A percentile compares a stretch with the other conserved stretches of the same genome.
Conservation (phyloP, 2,113 vertebrate species). For the Mystacornis crossleyi region DNA sequence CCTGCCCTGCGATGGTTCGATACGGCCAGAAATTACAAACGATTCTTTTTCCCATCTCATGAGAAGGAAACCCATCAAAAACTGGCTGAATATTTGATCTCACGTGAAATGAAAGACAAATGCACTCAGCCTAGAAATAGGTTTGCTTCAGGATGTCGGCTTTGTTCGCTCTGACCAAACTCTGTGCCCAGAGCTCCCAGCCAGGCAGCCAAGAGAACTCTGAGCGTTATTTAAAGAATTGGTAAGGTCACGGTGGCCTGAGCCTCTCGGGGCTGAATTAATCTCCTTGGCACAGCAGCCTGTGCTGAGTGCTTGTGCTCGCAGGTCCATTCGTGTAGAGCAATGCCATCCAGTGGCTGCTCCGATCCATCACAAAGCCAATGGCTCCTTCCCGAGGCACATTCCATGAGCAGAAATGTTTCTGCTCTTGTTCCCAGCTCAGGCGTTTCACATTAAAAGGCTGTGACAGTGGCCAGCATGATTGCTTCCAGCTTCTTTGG, state of each 20-base stretch:
- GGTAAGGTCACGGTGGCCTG: conserved; percentile 22
- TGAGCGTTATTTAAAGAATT: conserved; percentile 2
- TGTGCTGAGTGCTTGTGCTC: neutral
- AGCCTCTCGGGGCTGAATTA: neutral
- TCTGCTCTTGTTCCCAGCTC: neutral
- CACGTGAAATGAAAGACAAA: neutral
- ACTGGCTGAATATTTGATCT: neutral
- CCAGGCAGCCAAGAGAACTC: neutral
- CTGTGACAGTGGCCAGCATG: neutral
- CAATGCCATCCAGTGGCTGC: conserved; percentile 39
- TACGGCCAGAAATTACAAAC: neutral
- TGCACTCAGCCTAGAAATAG: neutral
- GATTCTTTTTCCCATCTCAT: neutral
- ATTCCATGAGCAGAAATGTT: neutral
- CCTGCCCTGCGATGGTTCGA: neutral
- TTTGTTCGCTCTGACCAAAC: neutral
- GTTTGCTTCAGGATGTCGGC: neutral
- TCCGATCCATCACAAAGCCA: conserved; percentile 20
- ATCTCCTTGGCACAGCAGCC: conserved; percentile 2
- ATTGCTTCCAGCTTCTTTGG: neutral
- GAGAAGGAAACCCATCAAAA: neutral
- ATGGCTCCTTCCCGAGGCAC: neutral
- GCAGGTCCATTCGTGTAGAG: neutral
- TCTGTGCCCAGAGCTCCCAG: neutral
- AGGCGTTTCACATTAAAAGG: neutral